These are phyloP conservation scores for Heteromormyrus szaboi DNA, from an alignment of 2,797 vertebrate genomes.

Conservation along the genomic window DNA sequence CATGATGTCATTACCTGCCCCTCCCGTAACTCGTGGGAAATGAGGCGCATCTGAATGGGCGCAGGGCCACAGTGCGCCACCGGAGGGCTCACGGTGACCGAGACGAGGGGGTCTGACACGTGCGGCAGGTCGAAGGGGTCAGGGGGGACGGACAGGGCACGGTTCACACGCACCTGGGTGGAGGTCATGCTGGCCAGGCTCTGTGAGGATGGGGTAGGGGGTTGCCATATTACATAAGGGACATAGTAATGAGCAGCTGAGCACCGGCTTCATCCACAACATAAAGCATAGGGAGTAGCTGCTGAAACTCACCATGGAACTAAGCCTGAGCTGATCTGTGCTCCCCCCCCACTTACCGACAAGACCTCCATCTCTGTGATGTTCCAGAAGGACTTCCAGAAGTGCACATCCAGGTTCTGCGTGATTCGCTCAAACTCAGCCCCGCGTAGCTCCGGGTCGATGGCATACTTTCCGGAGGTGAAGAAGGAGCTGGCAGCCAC, in stretches of 20 bases:
- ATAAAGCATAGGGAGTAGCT: not conserved
- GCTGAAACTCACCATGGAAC: not conserved
- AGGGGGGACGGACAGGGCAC: constrained; percentile 71
- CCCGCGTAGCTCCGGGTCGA: constrained; percentile 86
- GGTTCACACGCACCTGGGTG: constrained; percentile 76
- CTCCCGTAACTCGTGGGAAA: constrained; percentile 79
- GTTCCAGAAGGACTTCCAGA: constrained; percentile 92
- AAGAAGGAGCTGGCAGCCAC: constrained; percentile 84
- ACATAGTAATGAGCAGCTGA: constrained; percentile 30
- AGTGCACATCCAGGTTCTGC: constrained; percentile 84
- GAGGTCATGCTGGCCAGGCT: constrained; percentile 79
- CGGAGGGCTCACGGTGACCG: constrained; percentile 70
- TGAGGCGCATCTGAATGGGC: constrained; percentile 77
- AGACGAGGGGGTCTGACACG: constrained; percentile 59
- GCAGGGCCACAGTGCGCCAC: constrained; percentile 72
- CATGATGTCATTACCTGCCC: constrained; percentile 68
- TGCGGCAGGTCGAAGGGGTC: constrained; percentile 75
- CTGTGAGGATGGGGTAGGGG: constrained; percentile 45
- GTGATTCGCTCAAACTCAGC: constrained; percentile 80
- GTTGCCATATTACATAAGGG: not conserved
- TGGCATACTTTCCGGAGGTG: constrained; percentile 80
- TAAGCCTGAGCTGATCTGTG: not conserved
- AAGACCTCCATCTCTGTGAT: constrained; percentile 81
- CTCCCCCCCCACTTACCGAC: constrained; percentile 60
- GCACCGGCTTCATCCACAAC: constrained; percentile 13